phyloP scores from a whole-genome alignment of 2,113 vertebrate species.

The Aspidoscelis tigris region DNA sequence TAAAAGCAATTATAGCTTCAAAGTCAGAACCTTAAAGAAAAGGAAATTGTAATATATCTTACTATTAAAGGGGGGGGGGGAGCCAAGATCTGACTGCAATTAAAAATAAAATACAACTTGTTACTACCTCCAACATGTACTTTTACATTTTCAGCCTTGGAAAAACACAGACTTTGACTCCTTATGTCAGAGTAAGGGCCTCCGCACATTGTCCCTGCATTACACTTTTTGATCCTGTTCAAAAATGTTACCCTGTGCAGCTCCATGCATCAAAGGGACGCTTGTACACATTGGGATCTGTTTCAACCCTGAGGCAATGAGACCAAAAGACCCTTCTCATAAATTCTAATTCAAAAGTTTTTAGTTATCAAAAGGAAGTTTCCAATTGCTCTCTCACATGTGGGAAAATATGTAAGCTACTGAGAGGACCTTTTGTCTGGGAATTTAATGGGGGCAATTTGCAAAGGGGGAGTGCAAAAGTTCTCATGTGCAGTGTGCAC shows the following conservation, averaged over 20 bases:
- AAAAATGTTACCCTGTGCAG: slow-evolving; percentile 72
- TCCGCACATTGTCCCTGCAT: slow-evolving; percentile 71
- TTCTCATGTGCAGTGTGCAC: slow-evolving; percentile 71
- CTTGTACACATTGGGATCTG: slow-evolving; percentile 70
- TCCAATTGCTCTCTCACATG: slow-evolving; percentile 79
- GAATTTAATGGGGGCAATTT: slow-evolving; percentile 72
- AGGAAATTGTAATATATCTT: slow-evolving; percentile 68
- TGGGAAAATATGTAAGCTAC: slow-evolving; percentile 79
- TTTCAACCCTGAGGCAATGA: slow-evolving; percentile 71
- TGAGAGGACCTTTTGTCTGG: slow-evolving; percentile 80
- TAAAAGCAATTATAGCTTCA: slow-evolving; percentile 69
- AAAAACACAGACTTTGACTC: slow-evolving; percentile 59
- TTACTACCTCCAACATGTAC: slow-evolving; percentile 54
- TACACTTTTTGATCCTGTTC: slow-evolving; percentile 73
- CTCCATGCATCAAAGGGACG: slow-evolving; percentile 64
- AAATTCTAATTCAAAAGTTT: slow-evolving; percentile 77
- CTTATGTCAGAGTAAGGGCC: slow-evolving; percentile 67
- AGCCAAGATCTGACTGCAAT: slow-evolving; percentile 61
- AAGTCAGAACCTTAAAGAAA: slow-evolving; percentile 68
- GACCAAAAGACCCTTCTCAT: slow-evolving; percentile 75
- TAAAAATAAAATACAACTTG: slow-evolving; percentile 67
- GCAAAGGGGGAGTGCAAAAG: slow-evolving; percentile 71
- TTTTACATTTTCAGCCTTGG: slow-evolving; percentile 65
- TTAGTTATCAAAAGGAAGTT: slow-evolving; percentile 79
- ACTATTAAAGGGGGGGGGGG: slow-evolving; percentile 37